Evolutionary conservation across 1,140 invertebrate species (phyloP).

Genomic region (Pissodes strobi): DNA sequence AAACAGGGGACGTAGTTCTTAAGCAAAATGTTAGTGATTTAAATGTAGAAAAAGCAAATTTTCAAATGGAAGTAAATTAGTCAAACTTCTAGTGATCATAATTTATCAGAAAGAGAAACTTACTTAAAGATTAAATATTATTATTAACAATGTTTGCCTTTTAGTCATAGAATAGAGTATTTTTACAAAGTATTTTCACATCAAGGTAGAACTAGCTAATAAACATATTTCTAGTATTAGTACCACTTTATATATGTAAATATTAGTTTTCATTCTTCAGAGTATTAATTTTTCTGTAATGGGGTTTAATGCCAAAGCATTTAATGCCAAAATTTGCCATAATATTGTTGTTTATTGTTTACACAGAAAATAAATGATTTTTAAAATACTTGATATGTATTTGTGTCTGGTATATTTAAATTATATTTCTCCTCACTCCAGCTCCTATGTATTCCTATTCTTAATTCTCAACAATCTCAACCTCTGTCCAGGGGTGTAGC

Average conservation of each 20-base stretch:
- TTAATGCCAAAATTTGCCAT: slow-evolving; percentile 58
- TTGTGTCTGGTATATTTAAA: no score
- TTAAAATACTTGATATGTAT: no score
- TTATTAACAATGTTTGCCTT: slow-evolving; percentile 50
- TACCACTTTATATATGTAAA: slow-evolving; percentile 35
- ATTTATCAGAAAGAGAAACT: slow-evolving; percentile 37
- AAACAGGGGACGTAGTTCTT: no score
- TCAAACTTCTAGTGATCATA: slow-evolving; percentile 54
- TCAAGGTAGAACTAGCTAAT: slow-evolving; percentile 37
- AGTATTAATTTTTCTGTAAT: slow-evolving; percentile 45
- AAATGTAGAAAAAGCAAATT: no score
- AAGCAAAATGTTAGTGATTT: no score
- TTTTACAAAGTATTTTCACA: slow-evolving; percentile 55
- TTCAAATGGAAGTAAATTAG: slow-evolving; percentile 49
- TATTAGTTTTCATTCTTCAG: slow-evolving; percentile 38
- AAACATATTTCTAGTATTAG: slow-evolving; percentile 44
- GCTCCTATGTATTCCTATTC: no score
- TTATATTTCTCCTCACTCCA: no score
- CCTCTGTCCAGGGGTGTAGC: no score
- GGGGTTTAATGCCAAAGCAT: slow-evolving; percentile 56
- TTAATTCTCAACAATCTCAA: no score
- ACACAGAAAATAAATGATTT: slow-evolving; percentile 43
- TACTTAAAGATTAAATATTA: slow-evolving; percentile 23
- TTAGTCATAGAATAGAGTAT: slow-evolving; percentile 49
- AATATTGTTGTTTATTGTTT: slow-evolving; percentile 55